Conservation (phyloP, 92 coral and sea anemone species). For the Pocillopora meandrina region DNA sequence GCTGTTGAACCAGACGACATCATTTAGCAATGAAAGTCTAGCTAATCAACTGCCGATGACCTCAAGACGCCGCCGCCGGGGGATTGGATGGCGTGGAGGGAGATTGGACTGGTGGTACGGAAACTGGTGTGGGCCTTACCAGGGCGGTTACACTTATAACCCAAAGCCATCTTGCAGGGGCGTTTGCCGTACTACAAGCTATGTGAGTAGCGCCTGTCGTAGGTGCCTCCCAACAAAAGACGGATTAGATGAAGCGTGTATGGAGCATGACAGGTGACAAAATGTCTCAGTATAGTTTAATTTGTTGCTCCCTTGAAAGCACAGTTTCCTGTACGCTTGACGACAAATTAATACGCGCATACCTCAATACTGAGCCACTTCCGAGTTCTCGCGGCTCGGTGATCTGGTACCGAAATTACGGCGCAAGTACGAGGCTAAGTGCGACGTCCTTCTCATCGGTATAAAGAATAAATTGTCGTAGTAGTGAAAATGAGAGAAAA, state of each 20-base stretch:
- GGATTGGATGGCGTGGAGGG: constrained; percentile 40
- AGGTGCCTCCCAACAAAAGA: constrained; percentile 46
- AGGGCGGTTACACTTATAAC: constrained; percentile 45
- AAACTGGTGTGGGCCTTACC: constrained; percentile 55
- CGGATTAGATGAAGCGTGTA: constrained; percentile 53
- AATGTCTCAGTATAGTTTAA: not conserved
- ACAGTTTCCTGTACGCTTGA: not conserved
- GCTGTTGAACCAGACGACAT: not conserved
- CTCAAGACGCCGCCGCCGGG: constrained; percentile 38
- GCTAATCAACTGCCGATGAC: not conserved
- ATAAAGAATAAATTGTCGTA: too few species aligned
- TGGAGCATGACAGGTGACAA: constrained; percentile 61
- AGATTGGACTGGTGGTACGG: constrained; percentile 64
- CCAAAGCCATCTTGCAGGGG: constrained; percentile 34
- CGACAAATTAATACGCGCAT: not conserved
- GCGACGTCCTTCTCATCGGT: too few species aligned
- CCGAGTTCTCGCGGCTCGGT: too few species aligned
- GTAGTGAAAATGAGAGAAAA: too few species aligned
- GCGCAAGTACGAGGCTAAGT: too few species aligned
- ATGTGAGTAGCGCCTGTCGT: constrained; percentile 40
- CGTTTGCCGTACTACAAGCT: constrained; percentile 20
- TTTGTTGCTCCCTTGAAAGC: not conserved
- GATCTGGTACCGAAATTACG: too few species aligned
- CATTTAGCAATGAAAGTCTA: not conserved
- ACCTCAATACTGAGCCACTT: too few species aligned